These are phyloP conservation scores for Ptychochromis oligacanthus DNA, from an alignment of 2,113 vertebrate genomes.

Conservation along the genomic window DNA sequence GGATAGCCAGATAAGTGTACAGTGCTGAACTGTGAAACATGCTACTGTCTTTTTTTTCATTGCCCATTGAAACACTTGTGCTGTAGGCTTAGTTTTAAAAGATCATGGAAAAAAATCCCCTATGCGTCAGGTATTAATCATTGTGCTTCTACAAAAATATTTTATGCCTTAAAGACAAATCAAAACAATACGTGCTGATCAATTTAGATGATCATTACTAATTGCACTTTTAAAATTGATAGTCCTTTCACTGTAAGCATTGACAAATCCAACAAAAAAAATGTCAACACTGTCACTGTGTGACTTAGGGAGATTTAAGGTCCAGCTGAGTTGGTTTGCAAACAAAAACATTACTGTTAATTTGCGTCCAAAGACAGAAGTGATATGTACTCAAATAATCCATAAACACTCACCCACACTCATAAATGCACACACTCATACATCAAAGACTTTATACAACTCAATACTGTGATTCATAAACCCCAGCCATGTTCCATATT, in stretches of 20 bases:
- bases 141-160: slow-evolving; percentile 74
- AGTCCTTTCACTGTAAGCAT: slow-evolving; percentile 75
- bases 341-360: slow-evolving; percentile 59
- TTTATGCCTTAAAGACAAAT: slow-evolving; percentile 74
- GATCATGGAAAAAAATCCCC: slow-evolving; percentile 27
- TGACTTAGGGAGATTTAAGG: slow-evolving; percentile 68
- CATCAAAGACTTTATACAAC: slow-evolving; percentile 74
- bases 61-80: slow-evolving; percentile 59
- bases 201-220: slow-evolving; percentile 79
- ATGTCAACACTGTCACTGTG: slow-evolving; percentile 58
- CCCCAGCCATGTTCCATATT: slow-evolving; percentile 36
- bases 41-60: slow-evolving; percentile 33
- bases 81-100: slow-evolving; percentile 58
- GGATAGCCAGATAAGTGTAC: slow-evolving; percentile 48
- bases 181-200: slow-evolving; percentile 75
- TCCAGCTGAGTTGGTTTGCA: slow-evolving; percentile 60
- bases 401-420: slow-evolving; percentile 59
- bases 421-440: slow-evolving; percentile 67
- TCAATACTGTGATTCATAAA: slow-evolving; percentile 60
- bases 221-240: slow-evolving; percentile 83
- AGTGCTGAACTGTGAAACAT: slow-evolving; percentile 63
- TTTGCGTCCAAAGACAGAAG: slow-evolving; percentile 69
- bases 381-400: slow-evolving; percentile 68
- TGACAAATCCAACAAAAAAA: slow-evolving; percentile 67
- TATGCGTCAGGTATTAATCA: slow-evolving; percentile 52